Conservation (phyloP, 2,888 invertebrate species). For the Venusia cambrica region DNA sequence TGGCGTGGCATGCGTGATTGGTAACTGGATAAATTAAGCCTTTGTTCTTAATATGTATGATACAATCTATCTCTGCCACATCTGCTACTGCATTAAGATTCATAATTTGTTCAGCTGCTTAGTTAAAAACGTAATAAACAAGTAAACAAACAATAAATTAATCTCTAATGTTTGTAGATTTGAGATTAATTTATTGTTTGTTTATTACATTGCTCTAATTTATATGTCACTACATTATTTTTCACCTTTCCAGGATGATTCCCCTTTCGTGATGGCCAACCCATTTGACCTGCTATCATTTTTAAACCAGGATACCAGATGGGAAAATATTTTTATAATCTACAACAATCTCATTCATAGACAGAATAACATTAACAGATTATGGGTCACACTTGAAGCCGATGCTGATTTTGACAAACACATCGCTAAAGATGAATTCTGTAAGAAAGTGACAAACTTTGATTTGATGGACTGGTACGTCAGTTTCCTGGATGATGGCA, state of each 20-base stretch:
- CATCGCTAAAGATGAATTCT: constrained; percentile 83
- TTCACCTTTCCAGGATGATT: constrained; percentile 79
- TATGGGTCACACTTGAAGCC: constrained; percentile 79
- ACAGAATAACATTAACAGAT: constrained; percentile 83
- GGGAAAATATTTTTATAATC: constrained; percentile 80
- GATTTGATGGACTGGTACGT: constrained; percentile 85
- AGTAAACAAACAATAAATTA: too few species aligned
- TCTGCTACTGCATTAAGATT: too few species aligned
- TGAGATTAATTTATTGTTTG: constrained; percentile 23
- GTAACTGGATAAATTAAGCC: too few species aligned
- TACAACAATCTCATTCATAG: constrained; percentile 83
- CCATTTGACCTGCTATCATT: constrained; percentile 88
- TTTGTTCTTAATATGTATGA: too few species aligned
- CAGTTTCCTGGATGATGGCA: constrained; percentile 79
- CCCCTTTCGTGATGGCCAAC: constrained; percentile 85
- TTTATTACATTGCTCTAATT: not conserved
- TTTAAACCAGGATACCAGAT: constrained; percentile 87
- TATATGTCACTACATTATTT: not conserved
- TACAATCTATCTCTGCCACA: too few species aligned
- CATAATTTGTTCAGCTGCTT: too few species aligned
- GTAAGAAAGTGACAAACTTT: constrained; percentile 83
- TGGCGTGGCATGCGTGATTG: too few species aligned
- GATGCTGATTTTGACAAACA: constrained; percentile 83
- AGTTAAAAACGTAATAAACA: too few species aligned
- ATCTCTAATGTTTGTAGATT: too few species aligned